Percentiles rank a stretch among this genome's conserved stretches.
phyloP scores from a whole-genome alignment of 2,113 vertebrate genomes.

The Myocastor coypus region DNA sequence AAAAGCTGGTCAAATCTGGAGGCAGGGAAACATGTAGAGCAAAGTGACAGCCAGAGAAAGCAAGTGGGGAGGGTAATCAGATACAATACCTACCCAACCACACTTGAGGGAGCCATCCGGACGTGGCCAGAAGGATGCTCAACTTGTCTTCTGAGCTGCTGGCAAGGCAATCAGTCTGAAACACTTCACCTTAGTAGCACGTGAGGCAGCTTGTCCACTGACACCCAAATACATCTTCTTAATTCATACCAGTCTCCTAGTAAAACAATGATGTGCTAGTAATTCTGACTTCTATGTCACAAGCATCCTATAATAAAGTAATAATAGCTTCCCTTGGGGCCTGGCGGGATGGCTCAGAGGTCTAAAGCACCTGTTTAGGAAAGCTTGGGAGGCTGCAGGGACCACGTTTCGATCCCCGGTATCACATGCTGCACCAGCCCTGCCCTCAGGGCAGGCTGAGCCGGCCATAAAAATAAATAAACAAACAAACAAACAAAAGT shows the following conservation, averaged over 20 bases:
- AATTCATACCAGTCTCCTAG: not conserved
- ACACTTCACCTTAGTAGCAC: not conserved
- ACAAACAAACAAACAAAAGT: too few species aligned
- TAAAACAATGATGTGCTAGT: not conserved
- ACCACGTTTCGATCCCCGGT: too few species aligned
- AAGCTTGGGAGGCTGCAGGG: too few species aligned
- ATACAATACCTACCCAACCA: not conserved
- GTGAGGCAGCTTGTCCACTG: not conserved
- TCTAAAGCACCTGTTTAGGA: too few species aligned
- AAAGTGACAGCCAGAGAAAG: not conserved
- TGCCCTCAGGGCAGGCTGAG: too few species aligned
- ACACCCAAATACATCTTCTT: not conserved
- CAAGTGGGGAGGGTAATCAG: not conserved
- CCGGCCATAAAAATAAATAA: too few species aligned
- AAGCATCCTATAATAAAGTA: not conserved
- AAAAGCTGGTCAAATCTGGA: not conserved
- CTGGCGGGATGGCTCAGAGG: too few species aligned
- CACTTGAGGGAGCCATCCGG: not conserved
- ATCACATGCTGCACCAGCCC: too few species aligned
- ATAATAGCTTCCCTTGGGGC: not conserved
- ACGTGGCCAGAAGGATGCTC: not conserved
- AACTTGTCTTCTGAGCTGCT: not conserved
- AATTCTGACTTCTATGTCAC: not conserved
- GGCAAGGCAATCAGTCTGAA: not conserved
- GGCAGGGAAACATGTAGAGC: not conserved